Conservation (phyloP, 2,888 invertebrate species). For the Pristionchus mayeri region DNA sequence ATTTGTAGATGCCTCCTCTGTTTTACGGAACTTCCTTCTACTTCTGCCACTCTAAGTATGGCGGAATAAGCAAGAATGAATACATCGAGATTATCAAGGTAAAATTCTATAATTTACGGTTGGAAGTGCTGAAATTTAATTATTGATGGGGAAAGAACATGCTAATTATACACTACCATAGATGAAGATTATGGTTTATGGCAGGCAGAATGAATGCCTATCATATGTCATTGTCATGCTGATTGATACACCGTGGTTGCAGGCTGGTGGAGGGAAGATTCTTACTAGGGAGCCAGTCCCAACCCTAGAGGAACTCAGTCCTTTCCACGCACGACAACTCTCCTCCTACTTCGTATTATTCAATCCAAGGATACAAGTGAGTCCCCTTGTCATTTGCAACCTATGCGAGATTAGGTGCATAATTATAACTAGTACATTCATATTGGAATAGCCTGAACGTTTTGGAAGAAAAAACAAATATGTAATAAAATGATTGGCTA, state of each 20-base stretch:
- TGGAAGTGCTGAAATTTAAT: too few relatives aligned
- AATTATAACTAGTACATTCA: too few relatives aligned
- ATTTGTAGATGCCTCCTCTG: conserved; percentile 45
- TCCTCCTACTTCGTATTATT: conserved; percentile 46
- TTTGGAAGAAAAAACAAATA: background rate
- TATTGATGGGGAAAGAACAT: too few relatives aligned
- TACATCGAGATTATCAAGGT: conserved; percentile 41
- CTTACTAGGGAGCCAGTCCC: conserved; percentile 21
- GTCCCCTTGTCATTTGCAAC: conserved; percentile 1
- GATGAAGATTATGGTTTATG: too few relatives aligned
- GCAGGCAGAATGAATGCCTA: too few relatives aligned
- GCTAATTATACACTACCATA: too few relatives aligned
- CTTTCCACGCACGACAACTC: conserved; percentile 42
- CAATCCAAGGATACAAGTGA: conserved; percentile 39
- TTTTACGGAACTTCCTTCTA: conserved; percentile 44
- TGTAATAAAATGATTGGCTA: background rate
- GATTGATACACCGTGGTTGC: background rate
- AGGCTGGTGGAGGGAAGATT: conserved; percentile 45
- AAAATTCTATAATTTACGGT: background rate
- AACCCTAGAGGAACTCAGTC: conserved; percentile 11
- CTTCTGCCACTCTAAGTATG: conserved; percentile 42
- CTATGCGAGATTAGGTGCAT: background rate
- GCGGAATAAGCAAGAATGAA: conserved; percentile 12
- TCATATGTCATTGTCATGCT: too few relatives aligned
- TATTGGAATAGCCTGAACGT: background rate